Conservation (phyloP, 2,113 vertebrate species). For the Motacilla alba region DNA sequence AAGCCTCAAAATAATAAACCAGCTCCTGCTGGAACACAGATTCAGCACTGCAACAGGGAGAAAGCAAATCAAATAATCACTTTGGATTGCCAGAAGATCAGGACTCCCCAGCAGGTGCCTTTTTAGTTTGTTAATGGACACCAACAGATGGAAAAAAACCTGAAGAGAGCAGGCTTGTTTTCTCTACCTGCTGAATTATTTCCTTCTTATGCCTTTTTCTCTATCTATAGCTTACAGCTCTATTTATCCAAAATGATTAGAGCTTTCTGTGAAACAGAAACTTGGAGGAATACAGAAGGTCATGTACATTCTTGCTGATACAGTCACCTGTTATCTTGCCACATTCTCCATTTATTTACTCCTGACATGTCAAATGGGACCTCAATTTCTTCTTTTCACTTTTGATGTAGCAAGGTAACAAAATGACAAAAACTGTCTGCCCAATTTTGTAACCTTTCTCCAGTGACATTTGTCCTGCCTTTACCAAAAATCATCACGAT, state of each 20-base stretch:
- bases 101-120: background rate
- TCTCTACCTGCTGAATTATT: background rate
- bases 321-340: background rate
- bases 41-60: background rate
- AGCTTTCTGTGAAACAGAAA: background rate
- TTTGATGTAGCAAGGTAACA: background rate
- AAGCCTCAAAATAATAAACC: background rate
- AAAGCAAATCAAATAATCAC: conserved; percentile 13
- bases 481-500: background rate
- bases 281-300: background rate
- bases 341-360: background rate
- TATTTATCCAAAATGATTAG: conserved; percentile 1
- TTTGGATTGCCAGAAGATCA: conserved; percentile 5
- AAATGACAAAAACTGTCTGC: background rate
- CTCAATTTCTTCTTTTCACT: background rate
- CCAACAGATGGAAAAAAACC: conserved; percentile 25
- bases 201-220: background rate
- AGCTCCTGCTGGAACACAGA: background rate
- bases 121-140: conserved; percentile 25
- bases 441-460: background rate
- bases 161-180: background rate
- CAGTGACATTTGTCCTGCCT: background rate
- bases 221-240: background rate
- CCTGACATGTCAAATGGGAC: background rate
- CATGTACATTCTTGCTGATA: background rate